These are phyloP conservation scores for Drosophila saltans DNA, from an alignment of 1,140 invertebrate genomes.

Conservation along the genomic window DNA sequence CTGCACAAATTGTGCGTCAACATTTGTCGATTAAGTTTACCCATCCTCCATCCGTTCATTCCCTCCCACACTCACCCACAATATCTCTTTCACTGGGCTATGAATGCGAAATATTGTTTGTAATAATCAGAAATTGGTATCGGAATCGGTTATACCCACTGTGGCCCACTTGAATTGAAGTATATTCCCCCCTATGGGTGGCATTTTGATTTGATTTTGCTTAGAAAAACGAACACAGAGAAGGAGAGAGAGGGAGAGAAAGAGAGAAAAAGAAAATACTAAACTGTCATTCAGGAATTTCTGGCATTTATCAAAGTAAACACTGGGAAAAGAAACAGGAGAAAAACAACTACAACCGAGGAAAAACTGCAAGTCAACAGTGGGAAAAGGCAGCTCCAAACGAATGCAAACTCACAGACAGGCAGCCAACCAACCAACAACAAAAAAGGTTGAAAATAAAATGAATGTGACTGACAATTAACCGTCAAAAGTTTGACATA, in stretches of 20 bases:
- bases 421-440: conserved; percentile 11
- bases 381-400: conserved; percentile 39
- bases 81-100: conserved; percentile 32
- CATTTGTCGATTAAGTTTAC: conserved; percentile 71
- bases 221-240: conserved; percentile 11
- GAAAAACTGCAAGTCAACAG: conserved; percentile 73
- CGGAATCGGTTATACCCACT: conserved; percentile 34
- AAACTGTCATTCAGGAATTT: conserved; percentile 75
- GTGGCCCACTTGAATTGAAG: conserved; percentile 61
- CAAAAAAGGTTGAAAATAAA: conserved; percentile 39
- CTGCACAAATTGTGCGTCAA: conserved; percentile 69
- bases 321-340: conserved; percentile 21
- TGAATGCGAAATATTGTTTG: conserved; percentile 76
- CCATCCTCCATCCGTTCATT: neutral
- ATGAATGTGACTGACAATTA: conserved; percentile 70
- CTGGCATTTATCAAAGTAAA: conserved; percentile 63
- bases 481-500: conserved; percentile 73
- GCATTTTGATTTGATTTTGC: conserved; percentile 63
- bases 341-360: neutral
- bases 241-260: neutral
- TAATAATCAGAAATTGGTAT: conserved; percentile 63
- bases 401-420: conserved; percentile 17
- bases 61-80: neutral
- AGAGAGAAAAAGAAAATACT: conserved; percentile 42
- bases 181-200: conserved; percentile 32